A percentile compares a stretch with the other conserved stretches of the same genome.
These are phyloP conservation scores for Chionoecetes opilio DNA, from an alignment of 1,140 invertebrate species.

Conservation along the genomic window DNA sequence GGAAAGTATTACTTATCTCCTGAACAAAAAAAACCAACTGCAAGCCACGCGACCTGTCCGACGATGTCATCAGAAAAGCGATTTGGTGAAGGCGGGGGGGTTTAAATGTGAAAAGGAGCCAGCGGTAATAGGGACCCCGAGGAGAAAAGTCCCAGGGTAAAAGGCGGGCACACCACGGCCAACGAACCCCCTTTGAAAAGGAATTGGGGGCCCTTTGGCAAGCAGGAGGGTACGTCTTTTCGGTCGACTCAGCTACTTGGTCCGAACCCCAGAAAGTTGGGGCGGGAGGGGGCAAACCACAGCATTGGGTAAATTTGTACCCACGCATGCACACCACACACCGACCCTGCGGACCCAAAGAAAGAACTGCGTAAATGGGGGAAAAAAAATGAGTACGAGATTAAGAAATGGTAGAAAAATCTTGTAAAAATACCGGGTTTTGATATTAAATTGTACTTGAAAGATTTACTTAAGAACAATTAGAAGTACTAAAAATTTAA, in stretches of 20 bases:
- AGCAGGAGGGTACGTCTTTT: background rate
- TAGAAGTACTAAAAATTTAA: too few species aligned
- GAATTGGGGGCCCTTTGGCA: constrained; percentile 47
- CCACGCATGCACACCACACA: constrained; percentile 55
- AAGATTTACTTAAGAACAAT: too few species aligned
- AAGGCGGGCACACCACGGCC: constrained; percentile 58
- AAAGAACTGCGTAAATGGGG: too few species aligned
- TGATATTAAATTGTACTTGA: too few species aligned
- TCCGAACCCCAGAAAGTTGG: constrained; percentile 45
- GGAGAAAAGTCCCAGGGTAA: constrained; percentile 16
- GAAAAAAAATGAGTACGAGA: too few species aligned
- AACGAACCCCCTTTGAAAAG: constrained; percentile 37
- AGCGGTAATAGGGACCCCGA: constrained; percentile 56
- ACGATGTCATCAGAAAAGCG: constrained; percentile 40
- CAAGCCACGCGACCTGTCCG: constrained; percentile 57
- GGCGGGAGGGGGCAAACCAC: constrained; percentile 42
- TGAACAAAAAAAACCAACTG: constrained; percentile 54
- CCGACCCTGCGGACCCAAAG: constrained; percentile 49
- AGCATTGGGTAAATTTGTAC: constrained; percentile 53
- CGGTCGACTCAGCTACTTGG: constrained; percentile 59
- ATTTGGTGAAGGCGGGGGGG: constrained; percentile 16
- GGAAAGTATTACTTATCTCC: background rate
- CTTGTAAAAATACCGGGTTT: too few species aligned
- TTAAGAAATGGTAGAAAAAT: too few species aligned
- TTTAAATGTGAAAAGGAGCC: constrained; percentile 40